phyloP scores from a whole-genome alignment of 2,113 vertebrate genomes.

The Archilochus colubris region DNA sequence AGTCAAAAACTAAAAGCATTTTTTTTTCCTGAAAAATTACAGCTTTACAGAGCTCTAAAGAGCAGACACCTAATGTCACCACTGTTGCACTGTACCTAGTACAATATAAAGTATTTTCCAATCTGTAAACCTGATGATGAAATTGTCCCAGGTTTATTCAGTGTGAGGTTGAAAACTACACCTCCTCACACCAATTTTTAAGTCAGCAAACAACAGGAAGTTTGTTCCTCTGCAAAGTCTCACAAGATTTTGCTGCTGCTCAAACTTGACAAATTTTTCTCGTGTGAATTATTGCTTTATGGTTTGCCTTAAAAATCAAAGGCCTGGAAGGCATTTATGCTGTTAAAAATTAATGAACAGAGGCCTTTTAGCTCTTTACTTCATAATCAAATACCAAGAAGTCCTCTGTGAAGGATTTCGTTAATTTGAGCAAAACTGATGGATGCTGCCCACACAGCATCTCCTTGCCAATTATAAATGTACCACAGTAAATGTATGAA shows the following conservation, averaged over 20 bases:
- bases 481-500: background rate
- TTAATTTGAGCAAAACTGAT: background rate
- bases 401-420: background rate
- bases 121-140: background rate
- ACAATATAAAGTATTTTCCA: background rate
- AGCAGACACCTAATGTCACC: background rate
- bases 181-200: background rate
- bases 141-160: background rate
- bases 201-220: background rate
- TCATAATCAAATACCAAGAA: background rate
- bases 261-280: background rate
- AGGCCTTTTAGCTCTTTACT: background rate
- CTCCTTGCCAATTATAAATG: background rate
- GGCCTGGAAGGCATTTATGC: background rate
- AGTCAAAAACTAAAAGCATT: background rate
- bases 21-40: background rate
- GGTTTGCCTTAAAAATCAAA: background rate
- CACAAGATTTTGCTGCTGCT: background rate
- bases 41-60: background rate
- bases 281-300: background rate
- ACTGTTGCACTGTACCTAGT: background rate
- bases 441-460: background rate
- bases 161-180: background rate
- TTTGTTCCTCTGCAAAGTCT: background rate
- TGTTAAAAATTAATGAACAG: conserved; percentile 9